phyloP scores from a whole-genome alignment of 2,797 vertebrate species.

The Tiaroga cobitis region DNA sequence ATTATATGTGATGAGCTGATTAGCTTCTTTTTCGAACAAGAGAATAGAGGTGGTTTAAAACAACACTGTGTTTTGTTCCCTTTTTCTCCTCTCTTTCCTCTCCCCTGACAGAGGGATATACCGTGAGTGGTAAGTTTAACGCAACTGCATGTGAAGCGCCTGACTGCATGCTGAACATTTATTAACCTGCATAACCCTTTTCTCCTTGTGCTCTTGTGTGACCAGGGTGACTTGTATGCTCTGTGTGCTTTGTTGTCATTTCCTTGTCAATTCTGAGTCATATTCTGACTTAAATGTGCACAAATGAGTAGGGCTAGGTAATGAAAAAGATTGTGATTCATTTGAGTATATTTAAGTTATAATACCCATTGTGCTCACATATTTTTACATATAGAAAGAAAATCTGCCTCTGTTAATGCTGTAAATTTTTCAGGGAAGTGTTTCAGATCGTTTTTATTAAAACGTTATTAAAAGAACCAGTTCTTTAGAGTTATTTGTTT shows the following conservation, averaged over 20 bases:
- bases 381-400: background rate
- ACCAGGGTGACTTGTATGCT: slow-evolving; percentile 13
- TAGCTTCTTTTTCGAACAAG: slow-evolving; percentile 15
- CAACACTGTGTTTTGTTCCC: slow-evolving; percentile 60
- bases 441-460: background rate
- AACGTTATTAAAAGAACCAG: background rate
- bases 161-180: slow-evolving; percentile 71
- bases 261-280: slow-evolving; percentile 24
- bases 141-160: slow-evolving; percentile 72
- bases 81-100: slow-evolving; percentile 60
- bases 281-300: slow-evolving; percentile 48
- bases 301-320: background rate
- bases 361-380: background rate
- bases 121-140: slow-evolving; percentile 80
- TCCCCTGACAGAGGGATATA: slow-evolving; percentile 77
- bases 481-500: background rate
- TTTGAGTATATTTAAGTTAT: background rate
- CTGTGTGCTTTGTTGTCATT: slow-evolving; percentile 41
- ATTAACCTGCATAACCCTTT: slow-evolving; percentile 71
- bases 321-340: background rate
- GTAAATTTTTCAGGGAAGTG: background rate
- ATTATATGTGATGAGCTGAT: slow-evolving; percentile 8
- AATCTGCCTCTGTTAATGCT: background rate
- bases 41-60: slow-evolving; percentile 51
- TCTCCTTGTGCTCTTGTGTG: slow-evolving; percentile 41